Evolutionary conservation across 2,888 invertebrate genomes (phyloP).

Genomic region (Watsonalla binaria): DNA sequence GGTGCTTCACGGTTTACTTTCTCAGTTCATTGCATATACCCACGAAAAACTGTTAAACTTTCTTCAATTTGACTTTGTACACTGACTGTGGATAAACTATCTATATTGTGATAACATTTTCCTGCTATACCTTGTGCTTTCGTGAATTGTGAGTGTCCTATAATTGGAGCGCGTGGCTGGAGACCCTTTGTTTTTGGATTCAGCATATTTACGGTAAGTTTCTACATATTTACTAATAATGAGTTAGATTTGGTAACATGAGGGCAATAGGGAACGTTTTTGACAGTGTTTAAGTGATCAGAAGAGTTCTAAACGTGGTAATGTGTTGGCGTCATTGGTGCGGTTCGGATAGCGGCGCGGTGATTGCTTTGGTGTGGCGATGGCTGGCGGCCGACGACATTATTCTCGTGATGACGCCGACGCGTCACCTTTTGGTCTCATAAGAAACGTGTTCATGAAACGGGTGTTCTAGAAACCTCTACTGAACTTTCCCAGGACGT

Average conservation of each 20-base stretch:
- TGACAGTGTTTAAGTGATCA: constrained; percentile 9
- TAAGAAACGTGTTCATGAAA: constrained; percentile 53
- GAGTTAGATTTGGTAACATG: constrained; percentile 19
- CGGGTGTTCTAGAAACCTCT: constrained; percentile 55
- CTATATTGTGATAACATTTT: constrained; percentile 56
- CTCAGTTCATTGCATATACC: constrained; percentile 67
- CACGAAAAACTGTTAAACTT: constrained; percentile 67
- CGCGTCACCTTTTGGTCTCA: constrained; percentile 61
- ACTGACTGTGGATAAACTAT: constrained; percentile 53
- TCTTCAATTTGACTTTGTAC: constrained; percentile 50
- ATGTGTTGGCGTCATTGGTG: constrained; percentile 63
- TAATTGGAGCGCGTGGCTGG: constrained; percentile 79
- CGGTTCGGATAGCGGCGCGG: constrained; percentile 45
- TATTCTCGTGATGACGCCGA: constrained; percentile 57
- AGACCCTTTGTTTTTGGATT: constrained; percentile 78
- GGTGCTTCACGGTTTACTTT: constrained; percentile 72
- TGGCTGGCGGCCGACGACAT: constrained; percentile 57
- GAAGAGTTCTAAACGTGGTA: constrained; percentile 27
- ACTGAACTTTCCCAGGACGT: constrained; percentile 6
- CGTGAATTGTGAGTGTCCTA: constrained; percentile 75
- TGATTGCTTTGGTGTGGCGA: constrained; percentile 47
- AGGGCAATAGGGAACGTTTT: constrained; percentile 20
- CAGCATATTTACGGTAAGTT: constrained; percentile 72
- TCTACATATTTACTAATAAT: constrained; percentile 31
- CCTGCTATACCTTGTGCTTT: constrained; percentile 62